Base-by-base conservation (phyloP, 2,113 vertebrate species). In the Elephantulus edwardii region DNA sequence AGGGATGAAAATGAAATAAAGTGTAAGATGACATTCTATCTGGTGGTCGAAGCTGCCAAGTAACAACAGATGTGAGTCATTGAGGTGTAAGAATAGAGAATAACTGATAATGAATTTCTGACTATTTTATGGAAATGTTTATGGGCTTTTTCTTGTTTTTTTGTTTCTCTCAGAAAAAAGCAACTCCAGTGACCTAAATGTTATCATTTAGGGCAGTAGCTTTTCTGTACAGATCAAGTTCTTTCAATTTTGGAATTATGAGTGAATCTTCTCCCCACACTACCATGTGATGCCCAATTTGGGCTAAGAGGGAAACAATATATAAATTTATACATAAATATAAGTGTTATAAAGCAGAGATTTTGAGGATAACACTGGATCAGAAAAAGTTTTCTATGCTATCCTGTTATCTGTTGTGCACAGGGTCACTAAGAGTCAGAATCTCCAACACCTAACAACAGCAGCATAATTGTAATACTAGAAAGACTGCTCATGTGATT, bases 151-250 rank as follows among this genome's bases (percentile, higher is more conserved):
- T 5, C 17, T 4, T 16, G 17, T 91, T 75, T 38, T n/a, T 26
- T 40, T 75, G 74, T 78, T n/a, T 46, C 42, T 86, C 24, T 78
- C 17, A 35, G 72, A n/a, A 71, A 81, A n/a, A 91, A 91, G 33
- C 46, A 64, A 17, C 38, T 84, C 40, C 40, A 77, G 33, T 12
- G 0, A 89, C 46, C 13, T 22, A 52, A 79, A 46, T 40, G 20
- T 38, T 76, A 0, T 82, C 38, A 52, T 78, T 81, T 84, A 87
- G 75, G 35, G 56, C 35, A n/a, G 68, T 26, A 81, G 16, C 7
- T 17, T 80, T 58, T 44, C 66, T 80, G 80, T 35, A 58, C 14
- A 11, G 1, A 9, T 50, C 12, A 86, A 86, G 14, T 82, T 83
- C 50, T 78, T 58, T 6, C 2, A 89, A 82, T 56, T 19, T 86